These are phyloP conservation scores for Triplophysa rosa DNA, from an alignment of 2,113 vertebrate species.

Conservation along the genomic window DNA sequence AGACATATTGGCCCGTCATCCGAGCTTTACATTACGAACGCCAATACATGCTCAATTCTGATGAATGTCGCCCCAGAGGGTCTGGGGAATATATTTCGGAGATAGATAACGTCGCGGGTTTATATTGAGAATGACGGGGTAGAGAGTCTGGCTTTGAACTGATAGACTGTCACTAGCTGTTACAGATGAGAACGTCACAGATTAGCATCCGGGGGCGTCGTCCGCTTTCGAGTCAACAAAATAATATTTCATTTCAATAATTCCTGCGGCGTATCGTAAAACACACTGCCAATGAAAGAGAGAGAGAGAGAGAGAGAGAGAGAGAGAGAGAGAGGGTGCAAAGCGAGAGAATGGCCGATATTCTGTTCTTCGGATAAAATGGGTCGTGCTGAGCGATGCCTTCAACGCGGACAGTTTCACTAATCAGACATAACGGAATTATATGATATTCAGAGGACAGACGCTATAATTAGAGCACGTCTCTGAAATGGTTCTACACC, in stretches of 20 bases:
- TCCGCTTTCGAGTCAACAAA: constrained; percentile 4
- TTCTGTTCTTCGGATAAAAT: constrained; percentile 46
- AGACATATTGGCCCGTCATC: constrained; percentile 2
- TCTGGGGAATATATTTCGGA: neutral
- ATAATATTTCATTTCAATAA: neutral
- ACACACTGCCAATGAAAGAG: neutral
- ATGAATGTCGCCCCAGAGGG: neutral
- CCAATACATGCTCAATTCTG: constrained; percentile 8
- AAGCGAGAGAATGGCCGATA: neutral
- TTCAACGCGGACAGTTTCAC: constrained; percentile 53
- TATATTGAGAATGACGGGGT: neutral
- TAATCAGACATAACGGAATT: constrained; percentile 57
- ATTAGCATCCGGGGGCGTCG: neutral
- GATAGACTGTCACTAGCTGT: constrained; percentile 26
- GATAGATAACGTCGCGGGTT: neutral
- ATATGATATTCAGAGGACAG: constrained; percentile 47
- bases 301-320: neutral
- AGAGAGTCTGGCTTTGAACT: neutral
- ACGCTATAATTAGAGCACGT: constrained; percentile 58
- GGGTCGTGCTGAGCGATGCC: constrained; percentile 53
- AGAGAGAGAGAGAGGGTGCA: neutral
- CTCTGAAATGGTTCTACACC: constrained; percentile 33
- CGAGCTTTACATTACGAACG: neutral
- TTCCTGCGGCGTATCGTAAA: neutral
- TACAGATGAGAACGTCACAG: constrained; percentile 18